Evolutionary conservation across 1,140 invertebrate genomes (phyloP), one percentile per base, ranked within the genome.

Genomic region (Brachionus calyciflorus): DNA sequence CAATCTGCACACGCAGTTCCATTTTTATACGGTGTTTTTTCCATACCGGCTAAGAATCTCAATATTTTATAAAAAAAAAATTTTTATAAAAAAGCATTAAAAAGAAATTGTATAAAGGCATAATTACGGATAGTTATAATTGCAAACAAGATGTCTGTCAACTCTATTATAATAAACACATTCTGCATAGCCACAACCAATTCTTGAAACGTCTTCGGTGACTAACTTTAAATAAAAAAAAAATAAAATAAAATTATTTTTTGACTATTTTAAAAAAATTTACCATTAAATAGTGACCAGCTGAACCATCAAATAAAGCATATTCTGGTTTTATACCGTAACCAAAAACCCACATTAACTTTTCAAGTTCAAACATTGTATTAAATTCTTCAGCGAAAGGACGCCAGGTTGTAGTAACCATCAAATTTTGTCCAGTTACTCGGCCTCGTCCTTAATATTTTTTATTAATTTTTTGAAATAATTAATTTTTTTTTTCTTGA

Each of bases 171-270:
- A 19, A 73, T 19, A 73, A 5, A 73, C 51, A 24, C 69, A 73
- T 40, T 73, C 69, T 10, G 30, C 37, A 24, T 51, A 51, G 21
- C 69, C 69, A 41, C 69, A 73, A 41, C 69, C 69, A 40, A 73
- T 14, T 73, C 46, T 49, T 37, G 44, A 51, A 33, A 73, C 30
- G 9, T 55, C 69, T 49, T 73, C 46, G 14, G 51, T 19, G 14
- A 73, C 30, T 26, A 51, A 33, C 44, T 73, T 46, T 28, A 46
- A 24, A 70, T n/a, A n/a, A 49, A 48, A 37, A 30, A 30, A 17
- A 2, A 21, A 28, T 48, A 33, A 48, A 48, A 21, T 26, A 69
- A 69, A 21, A 17, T 69, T 28, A 12, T 24, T 26, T 26, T 12
- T 57, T 30, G 5, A 14, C 9, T 37, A 37, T 5, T 37, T 37